These are phyloP conservation scores for Pantala flavescens DNA, from an alignment of 1,140 invertebrate species.

Conservation along the genomic window DNA sequence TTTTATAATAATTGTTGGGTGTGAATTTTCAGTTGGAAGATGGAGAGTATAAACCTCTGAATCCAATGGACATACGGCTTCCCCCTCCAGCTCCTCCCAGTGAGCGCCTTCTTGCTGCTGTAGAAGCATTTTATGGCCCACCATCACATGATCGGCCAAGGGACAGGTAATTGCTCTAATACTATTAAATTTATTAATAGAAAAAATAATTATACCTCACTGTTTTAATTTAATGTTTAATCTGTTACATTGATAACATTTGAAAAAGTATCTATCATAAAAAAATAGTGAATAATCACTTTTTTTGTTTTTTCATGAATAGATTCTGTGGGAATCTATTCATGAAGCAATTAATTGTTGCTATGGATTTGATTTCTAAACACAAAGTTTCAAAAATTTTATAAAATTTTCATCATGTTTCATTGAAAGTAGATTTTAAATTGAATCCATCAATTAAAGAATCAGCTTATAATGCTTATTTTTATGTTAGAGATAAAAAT, in stretches of 20 bases:
- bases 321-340: too few species aligned
- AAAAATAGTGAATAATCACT: not conserved
- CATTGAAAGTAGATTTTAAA: too few species aligned
- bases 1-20: not conserved
- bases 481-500: too few species aligned
- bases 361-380: too few species aligned
- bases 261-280: not conserved
- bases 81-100: conserved; percentile 88
- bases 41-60: conserved; percentile 75
- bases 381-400: too few species aligned
- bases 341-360: too few species aligned
- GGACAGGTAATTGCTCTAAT: conserved; percentile 60
- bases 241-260: not conserved
- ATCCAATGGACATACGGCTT: conserved; percentile 79
- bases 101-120: conserved; percentile 78
- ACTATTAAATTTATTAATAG: too few species aligned
- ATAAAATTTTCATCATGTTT: too few species aligned
- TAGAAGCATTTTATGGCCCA: conserved; percentile 89
- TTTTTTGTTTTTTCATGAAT: too few species aligned
- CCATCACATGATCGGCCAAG: conserved; percentile 87
- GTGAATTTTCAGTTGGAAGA: conserved; percentile 64
- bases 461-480: too few species aligned
- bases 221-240: conserved; percentile 18
- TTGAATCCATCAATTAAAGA: too few species aligned
- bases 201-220: not conserved